A percentile compares a stretch with the other conserved stretches of the same genome.
Conservation (phyloP, 2,888 invertebrate genomes). For the Epicampocera succincta region DNA sequence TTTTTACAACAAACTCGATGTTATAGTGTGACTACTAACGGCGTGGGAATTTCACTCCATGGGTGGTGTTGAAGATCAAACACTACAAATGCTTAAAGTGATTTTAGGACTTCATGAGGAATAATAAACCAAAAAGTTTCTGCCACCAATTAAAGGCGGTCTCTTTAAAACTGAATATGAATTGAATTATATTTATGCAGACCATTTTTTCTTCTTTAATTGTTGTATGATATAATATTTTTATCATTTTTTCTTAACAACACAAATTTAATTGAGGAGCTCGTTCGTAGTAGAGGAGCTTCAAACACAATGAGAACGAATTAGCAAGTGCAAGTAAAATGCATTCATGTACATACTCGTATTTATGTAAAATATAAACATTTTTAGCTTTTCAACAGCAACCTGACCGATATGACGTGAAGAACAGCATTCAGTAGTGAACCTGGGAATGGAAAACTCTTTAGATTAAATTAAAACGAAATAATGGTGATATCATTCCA, state of each 20-base stretch:
- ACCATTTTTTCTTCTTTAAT: too few species aligned
- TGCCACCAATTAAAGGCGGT: slow-evolving; percentile 9
- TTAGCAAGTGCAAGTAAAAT: slow-evolving; percentile 40
- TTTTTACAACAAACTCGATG: slow-evolving; percentile 7
- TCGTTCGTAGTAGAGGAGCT: neutral
- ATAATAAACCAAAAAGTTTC: too few species aligned
- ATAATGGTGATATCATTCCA: slow-evolving; percentile 55
- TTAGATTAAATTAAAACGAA: slow-evolving; percentile 13
- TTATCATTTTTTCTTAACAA: too few species aligned
- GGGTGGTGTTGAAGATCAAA: slow-evolving; percentile 53
- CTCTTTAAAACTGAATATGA: slow-evolving; percentile 25
- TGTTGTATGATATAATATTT: too few species aligned
- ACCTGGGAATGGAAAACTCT: neutral
- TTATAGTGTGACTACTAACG: slow-evolving; percentile 22
- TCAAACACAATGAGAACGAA: slow-evolving; percentile 20
- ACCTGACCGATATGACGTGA: neutral
- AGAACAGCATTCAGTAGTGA: neutral
- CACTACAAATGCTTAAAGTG: neutral
- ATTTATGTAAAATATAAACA: neutral
- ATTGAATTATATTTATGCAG: neutral
- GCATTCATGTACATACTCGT: too few species aligned
- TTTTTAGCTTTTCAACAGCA: slow-evolving; percentile 6
- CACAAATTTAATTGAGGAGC: too few species aligned
- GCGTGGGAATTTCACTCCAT: slow-evolving; percentile 53
- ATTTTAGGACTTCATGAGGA: too few species aligned